A percentile compares a stretch with the other conserved stretches of the same genome.
phyloP scores from a whole-genome alignment of 1,140 invertebrate genomes.

The Neodiprion pinetum region DNA sequence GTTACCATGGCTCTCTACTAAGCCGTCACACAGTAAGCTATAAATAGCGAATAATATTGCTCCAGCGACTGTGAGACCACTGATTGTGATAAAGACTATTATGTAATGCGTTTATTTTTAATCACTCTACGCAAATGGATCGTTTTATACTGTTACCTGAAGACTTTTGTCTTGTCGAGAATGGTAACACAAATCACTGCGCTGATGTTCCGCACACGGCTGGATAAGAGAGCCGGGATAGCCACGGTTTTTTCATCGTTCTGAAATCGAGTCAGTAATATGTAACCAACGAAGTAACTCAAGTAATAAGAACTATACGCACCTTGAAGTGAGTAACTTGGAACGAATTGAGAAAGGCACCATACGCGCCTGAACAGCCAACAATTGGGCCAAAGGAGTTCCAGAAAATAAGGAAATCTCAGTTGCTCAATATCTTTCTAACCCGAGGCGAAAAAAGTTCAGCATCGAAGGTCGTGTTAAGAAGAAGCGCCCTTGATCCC shows the following conservation, averaged over 20 bases:
- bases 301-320: neutral
- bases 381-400: no score
- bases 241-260: neutral
- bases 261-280: no score
- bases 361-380: neutral
- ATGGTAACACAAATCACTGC: neutral
- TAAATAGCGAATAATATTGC: conserved; percentile 64
- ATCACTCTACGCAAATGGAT: neutral
- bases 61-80: conserved; percentile 68
- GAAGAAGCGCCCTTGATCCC: no score
- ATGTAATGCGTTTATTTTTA: conserved; percentile 16
- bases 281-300: no score
- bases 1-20: no score
- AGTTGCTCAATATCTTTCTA: no score
- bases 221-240: neutral
- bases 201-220: neutral
- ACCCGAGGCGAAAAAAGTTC: neutral
- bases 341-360: neutral
- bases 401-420: no score
- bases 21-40: no score
- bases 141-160: neutral
- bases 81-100: conserved; percentile 69
- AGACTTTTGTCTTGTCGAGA: neutral
- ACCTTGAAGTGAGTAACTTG: neutral
- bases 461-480: neutral